These are phyloP conservation scores for Anas platyrhynchos DNA, from an alignment of 2,113 vertebrate species.

Conservation along the genomic window DNA sequence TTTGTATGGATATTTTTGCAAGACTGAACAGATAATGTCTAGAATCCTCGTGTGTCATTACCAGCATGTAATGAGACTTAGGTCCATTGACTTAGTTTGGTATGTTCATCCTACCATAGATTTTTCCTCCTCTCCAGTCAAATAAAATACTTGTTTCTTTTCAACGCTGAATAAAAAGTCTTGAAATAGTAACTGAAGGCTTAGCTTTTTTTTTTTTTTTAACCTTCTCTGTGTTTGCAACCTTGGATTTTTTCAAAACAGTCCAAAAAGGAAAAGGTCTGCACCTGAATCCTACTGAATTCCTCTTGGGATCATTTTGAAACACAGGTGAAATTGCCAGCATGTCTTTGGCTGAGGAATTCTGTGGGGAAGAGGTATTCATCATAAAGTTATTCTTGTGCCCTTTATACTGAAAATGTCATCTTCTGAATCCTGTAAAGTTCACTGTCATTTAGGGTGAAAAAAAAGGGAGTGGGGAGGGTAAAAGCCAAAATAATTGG, in stretches of 20 bases:
- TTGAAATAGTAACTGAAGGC: neutral
- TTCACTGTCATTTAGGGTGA: neutral
- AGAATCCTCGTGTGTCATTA: neutral
- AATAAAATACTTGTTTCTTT: neutral
- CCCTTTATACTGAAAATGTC: constrained; percentile 20
- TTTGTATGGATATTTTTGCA: neutral
- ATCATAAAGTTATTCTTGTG: neutral
- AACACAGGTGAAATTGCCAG: neutral
- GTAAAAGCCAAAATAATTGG: neutral
- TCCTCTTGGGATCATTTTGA: neutral
- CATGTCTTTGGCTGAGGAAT: neutral
- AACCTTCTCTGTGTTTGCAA: neutral
- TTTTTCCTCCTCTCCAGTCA: neutral
- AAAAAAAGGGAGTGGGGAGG: neutral
- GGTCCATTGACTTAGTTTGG: neutral
- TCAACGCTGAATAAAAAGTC: neutral
- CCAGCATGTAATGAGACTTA: neutral
- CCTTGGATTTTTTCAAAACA: constrained; percentile 10
- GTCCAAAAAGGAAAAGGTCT: neutral
- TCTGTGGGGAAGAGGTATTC: neutral
- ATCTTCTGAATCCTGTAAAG: neutral
- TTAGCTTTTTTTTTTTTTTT: neutral
- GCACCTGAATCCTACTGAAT: neutral
- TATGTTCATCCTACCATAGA: neutral
- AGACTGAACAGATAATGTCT: neutral